Evolutionary conservation across 1,140 invertebrate genomes (phyloP), one percentile per base, ranked within the genome.

Genomic region (Drosophila gunungcola): DNA sequence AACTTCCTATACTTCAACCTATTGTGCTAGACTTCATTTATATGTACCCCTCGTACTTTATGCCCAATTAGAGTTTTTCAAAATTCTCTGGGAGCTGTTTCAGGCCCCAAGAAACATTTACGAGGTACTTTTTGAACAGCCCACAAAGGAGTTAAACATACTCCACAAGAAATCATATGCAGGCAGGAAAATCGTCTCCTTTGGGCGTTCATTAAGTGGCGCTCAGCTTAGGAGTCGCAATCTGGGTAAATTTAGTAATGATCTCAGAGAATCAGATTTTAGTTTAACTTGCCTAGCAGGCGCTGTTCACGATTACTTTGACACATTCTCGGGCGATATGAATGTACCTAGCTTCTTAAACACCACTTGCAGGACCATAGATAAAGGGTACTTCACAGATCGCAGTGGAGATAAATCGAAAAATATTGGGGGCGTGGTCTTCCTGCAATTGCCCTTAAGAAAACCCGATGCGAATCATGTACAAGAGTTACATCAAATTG

Each of bases 101-200:
- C 93, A 91, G 42, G 94, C 94, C 0, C 95, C 95, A 0, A 93
- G 94, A 34, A 93, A 94, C 4, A 93, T 96, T 12, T 82, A 95
- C 2, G 93, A 95, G 21, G 95, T 95, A 65, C 74, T 95, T 0
- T 93, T 95, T 4, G 74, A 93, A 12, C 78, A 93, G 60, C 88
- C 93, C 21, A 91, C 91, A 5, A 77, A 92, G 36, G 89, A 93
- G 91, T 57, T 94, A 91, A 93, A 95, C 85, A 93, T 95, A 6
- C 86, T 96, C 5, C 95, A 96, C 81, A 95, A 94, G 9, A 94
- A 95, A 25, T 96, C 95, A 0, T 93, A 96, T 5, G 96, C 95
- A 58, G 96, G 96, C 6, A 93, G 96, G 62, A 97, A 97, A 93
- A 95, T 96, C 1, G 94, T 96, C 2, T 94, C 95, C 3, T 97